Percentiles rank a stretch among this genome's conserved stretches.
These are phyloP conservation scores for Telmatherina bonti DNA, from an alignment of 2,797 vertebrate species.

Conservation along the genomic window DNA sequence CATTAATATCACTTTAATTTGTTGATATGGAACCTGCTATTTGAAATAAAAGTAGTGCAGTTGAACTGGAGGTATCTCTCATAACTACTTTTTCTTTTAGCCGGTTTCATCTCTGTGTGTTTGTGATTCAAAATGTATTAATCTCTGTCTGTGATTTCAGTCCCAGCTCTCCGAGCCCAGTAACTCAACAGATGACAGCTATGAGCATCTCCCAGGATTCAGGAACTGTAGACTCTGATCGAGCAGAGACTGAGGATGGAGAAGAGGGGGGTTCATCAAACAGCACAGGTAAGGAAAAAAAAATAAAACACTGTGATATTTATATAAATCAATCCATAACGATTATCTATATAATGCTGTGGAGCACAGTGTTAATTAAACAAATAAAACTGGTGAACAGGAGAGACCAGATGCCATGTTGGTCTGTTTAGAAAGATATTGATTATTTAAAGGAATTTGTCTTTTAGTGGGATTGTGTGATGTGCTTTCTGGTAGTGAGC, in stretches of 20 bases:
- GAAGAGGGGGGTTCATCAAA: constrained; percentile 82
- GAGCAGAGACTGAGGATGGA: constrained; percentile 83
- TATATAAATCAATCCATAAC: not conserved
- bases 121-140: not conserved
- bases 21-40: no score
- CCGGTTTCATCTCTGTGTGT: not conserved
- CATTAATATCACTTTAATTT: no score
- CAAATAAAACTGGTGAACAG: no score
- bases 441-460: no score
- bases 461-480: no score
- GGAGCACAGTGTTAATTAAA: not conserved
- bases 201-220: constrained; percentile 93
- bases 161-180: constrained; percentile 86
- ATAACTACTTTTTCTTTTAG: not conserved
- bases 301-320: no score
- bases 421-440: no score
- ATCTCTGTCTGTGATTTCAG: constrained; percentile 35
- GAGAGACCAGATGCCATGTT: no score
- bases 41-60: no score
- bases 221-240: constrained; percentile 82
- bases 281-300: constrained; percentile 72
- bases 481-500: no score
- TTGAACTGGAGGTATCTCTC: no score
- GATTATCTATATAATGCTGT: not conserved
- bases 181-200: constrained; percentile 92